Conservation (phyloP, 2,888 invertebrate genomes). For the Globia sparganii region DNA sequence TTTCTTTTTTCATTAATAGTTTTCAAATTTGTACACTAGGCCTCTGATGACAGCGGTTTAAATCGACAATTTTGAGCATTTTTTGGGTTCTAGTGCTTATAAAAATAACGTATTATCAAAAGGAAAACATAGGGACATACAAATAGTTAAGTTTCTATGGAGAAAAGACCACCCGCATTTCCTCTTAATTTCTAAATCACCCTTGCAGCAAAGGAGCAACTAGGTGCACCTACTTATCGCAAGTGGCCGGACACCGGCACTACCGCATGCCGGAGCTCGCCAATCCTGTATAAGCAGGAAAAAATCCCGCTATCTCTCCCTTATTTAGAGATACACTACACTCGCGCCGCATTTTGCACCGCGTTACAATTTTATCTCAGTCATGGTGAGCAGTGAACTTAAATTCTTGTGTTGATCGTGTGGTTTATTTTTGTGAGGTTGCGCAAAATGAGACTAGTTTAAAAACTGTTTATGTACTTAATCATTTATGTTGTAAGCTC, state of each 20-base stretch:
- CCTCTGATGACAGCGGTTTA: too few species aligned
- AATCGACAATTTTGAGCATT: too few species aligned
- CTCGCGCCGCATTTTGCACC: slow-evolving; percentile 20
- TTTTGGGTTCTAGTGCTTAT: too few species aligned
- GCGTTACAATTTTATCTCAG: slow-evolving; percentile 34
- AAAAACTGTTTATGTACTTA: not conserved
- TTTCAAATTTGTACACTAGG: too few species aligned
- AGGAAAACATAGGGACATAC: too few species aligned
- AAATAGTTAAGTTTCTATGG: too few species aligned
- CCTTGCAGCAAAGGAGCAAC: slow-evolving; percentile 27
- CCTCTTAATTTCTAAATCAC: slow-evolving; percentile 43
- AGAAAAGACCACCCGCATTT: too few species aligned
- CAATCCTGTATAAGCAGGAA: slow-evolving; percentile 61
- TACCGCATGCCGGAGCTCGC: slow-evolving; percentile 59
- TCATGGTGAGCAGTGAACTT: slow-evolving; percentile 30
- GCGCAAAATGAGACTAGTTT: too few species aligned
- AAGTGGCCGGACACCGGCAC: slow-evolving; percentile 40
- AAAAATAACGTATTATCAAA: too few species aligned
- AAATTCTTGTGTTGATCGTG: not conserved
- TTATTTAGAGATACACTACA: slow-evolving; percentile 47
- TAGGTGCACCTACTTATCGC: slow-evolving; percentile 46
- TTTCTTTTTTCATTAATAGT: too few species aligned
- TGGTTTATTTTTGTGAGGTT: slow-evolving; percentile 4
- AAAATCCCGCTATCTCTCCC: slow-evolving; percentile 65
- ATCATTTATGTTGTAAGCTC: not conserved